A percentile compares a stretch with the other conserved stretches of the same genome.
Conservation (phyloP, 2,888 invertebrate genomes). For the Formica aserva region DNA sequence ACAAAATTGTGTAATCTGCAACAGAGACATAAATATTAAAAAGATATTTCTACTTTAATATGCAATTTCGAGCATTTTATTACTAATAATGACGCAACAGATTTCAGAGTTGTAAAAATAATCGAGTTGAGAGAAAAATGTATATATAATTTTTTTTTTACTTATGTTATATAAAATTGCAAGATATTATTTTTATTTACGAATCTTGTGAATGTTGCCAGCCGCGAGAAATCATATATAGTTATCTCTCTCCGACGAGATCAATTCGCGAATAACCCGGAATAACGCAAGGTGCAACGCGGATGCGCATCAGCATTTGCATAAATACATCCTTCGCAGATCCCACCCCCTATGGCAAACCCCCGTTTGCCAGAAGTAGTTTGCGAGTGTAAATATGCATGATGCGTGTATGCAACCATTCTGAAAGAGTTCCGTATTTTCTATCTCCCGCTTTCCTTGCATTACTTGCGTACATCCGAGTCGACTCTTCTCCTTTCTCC, state of each 20-base stretch:
- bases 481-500: conserved; percentile 17
- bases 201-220: background rate
- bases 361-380: conserved; percentile 50
- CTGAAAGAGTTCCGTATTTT: conserved; percentile 54
- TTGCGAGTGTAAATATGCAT: conserved; percentile 78
- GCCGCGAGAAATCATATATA: background rate
- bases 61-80: background rate
- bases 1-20: background rate
- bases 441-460: conserved; percentile 44
- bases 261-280: conserved; percentile 54
- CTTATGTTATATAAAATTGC: background rate
- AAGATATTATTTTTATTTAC: background rate
- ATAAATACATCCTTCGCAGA: conserved; percentile 69
- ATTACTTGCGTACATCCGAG: background rate
- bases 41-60: background rate
- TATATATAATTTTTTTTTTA: background rate
- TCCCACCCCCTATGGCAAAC: background rate
- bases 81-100: background rate
- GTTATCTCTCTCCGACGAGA: conserved; percentile 48
- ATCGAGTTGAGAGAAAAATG: background rate
- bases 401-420: conserved; percentile 69
- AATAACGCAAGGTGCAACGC: conserved; percentile 53
- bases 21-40: background rate
- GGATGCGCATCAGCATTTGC: conserved; percentile 64
- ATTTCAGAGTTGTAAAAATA: background rate